A percentile compares a stretch with the other conserved stretches of the same genome.
These are phyloP conservation scores for Stratiolaelaps scimitus DNA, from an alignment of 1,140 invertebrate genomes.

Conservation along the genomic window DNA sequence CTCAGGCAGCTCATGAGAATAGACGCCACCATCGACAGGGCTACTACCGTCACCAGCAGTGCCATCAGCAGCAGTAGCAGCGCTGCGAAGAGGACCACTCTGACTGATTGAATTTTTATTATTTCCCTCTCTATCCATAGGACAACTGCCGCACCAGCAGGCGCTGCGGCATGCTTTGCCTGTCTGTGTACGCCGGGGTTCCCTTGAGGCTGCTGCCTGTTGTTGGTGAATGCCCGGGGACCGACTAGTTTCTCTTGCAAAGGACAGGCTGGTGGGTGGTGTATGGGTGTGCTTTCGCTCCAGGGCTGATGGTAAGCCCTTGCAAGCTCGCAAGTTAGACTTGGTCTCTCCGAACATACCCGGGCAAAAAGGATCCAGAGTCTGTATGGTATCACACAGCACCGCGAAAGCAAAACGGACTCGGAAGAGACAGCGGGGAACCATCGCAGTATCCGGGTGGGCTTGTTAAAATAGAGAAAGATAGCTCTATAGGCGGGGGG, in stretches of 20 bases:
- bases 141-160: too few relatives aligned
- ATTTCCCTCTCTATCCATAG: too few relatives aligned
- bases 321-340: neutral
- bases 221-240: neutral
- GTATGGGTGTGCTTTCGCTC: neutral
- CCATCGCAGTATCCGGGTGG: too few relatives aligned
- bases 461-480: too few relatives aligned
- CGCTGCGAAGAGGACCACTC: slow-evolving; percentile 9
- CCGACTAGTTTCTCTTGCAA: slow-evolving; percentile 12
- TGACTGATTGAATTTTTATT: slow-evolving; percentile 29
- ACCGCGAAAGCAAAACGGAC: too few relatives aligned
- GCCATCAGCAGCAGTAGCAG: neutral
- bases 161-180: neutral
- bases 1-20: neutral
- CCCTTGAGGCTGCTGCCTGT: too few relatives aligned
- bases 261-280: neutral
- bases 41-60: slow-evolving; percentile 6
- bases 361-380: too few relatives aligned
- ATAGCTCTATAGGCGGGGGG: neutral
- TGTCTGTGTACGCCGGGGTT: neutral
- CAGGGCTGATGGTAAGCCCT: too few relatives aligned
- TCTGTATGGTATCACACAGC: too few relatives aligned
- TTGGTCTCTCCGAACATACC: neutral
- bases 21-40: neutral
- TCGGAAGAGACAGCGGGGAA: too few relatives aligned